Percentiles rank a stretch among this genome's conserved stretches.
These are phyloP conservation scores for Toxonevra muliebris DNA, from an alignment of 2,888 invertebrate genomes.

Conservation along the genomic window DNA sequence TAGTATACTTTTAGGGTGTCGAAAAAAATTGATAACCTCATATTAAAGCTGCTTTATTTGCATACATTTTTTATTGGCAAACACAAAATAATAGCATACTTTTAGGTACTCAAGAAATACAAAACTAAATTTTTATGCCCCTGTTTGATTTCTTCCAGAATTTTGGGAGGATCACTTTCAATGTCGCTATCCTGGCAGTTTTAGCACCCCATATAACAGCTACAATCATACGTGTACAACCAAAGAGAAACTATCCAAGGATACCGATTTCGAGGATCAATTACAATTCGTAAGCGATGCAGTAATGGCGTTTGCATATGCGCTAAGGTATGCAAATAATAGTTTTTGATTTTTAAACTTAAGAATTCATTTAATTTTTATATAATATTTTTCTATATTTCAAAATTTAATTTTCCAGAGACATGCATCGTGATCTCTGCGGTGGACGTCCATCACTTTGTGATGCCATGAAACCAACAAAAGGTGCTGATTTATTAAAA, in stretches of 20 bases:
- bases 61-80: too few species aligned
- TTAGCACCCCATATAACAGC: conserved; percentile 84
- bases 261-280: conserved; percentile 90
- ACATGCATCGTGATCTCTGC: conserved; percentile 88
- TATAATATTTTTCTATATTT: conserved; percentile 1
- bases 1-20: too few species aligned
- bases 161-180: conserved; percentile 96
- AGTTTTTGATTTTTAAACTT: background rate
- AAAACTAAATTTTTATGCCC: too few species aligned
- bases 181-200: conserved; percentile 84
- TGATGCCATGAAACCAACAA: conserved; percentile 88
- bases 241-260: conserved; percentile 75
- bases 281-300: conserved; percentile 97
- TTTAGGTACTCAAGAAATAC: too few species aligned
- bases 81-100: too few species aligned
- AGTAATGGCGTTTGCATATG: conserved; percentile 93
- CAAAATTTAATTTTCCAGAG: conserved; percentile 67
- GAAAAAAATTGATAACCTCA: too few species aligned
- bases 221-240: conserved; percentile 79
- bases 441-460: conserved; percentile 80
- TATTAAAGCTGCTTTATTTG: too few species aligned
- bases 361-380: background rate
- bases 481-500: conserved; percentile 83
- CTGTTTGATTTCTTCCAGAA: conserved; percentile 68
- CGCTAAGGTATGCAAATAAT: conserved; percentile 73